Conservation (phyloP, 2,113 vertebrate genomes). For the Acanthochromis polyacanthus region DNA sequence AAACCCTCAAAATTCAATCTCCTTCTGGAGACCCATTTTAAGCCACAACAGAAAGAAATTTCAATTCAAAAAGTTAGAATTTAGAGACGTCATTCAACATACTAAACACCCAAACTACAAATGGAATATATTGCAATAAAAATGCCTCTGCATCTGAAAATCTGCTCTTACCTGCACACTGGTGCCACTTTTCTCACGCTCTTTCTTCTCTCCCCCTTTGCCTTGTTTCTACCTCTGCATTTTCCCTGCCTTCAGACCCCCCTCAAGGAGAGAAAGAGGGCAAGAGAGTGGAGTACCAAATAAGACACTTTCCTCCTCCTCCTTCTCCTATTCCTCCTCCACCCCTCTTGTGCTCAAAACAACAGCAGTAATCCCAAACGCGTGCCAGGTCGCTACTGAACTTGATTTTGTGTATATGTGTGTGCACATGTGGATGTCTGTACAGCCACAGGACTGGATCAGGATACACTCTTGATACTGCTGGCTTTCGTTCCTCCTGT, state of each 20-base stretch:
- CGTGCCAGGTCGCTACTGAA: conserved; percentile 77
- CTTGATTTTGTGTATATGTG: conserved; percentile 36
- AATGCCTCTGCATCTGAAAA: not conserved
- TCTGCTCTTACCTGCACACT: conserved; percentile 72
- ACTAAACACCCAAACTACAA: not conserved
- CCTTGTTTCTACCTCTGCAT: conserved; percentile 63
- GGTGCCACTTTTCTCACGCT: conserved; percentile 52
- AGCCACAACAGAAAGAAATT: conserved; percentile 4
- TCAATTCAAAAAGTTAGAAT: not conserved
- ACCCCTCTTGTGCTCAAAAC: conserved; percentile 63
- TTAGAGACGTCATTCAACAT: not conserved
- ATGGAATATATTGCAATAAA: not conserved
- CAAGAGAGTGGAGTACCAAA: conserved; percentile 68
- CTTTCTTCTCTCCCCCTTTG: conserved; percentile 43
- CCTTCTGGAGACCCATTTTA: not conserved
- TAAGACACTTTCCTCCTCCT: conserved; percentile 65
- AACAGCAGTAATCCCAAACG: conserved; percentile 76
- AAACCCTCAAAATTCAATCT: not conserved
- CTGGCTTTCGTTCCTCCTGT: conserved; percentile 57
- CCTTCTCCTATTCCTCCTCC: conserved; percentile 23
- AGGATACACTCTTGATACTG: conserved; percentile 59
- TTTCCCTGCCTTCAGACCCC: conserved; percentile 58
- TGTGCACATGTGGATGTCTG: conserved; percentile 34
- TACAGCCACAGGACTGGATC: conserved; percentile 62
- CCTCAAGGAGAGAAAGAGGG: conserved; percentile 50